Base-by-base conservation (phyloP, 2,113 vertebrate genomes). In the Cercocebus atys region DNA sequence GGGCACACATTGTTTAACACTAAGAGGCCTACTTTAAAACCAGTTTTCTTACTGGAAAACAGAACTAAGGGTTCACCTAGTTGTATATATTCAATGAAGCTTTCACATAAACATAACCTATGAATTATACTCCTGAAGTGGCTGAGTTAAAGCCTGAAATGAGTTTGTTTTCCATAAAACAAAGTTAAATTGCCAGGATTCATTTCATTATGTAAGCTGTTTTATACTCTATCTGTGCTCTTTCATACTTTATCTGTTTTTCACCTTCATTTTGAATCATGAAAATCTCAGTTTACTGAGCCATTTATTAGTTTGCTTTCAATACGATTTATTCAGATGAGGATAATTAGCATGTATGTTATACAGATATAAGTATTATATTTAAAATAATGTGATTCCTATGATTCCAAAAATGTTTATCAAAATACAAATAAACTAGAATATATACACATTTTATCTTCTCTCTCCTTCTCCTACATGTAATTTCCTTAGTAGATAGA, bases 301-400 rank as follows among this genome's bases (percentile, higher is more conserved):
- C 25, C 64, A 97, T 95, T 82, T 94, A 81, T 85, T 96, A 80
- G 30, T 95, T 97, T 97, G 95, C 88, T 88, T 96, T 90, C 87
- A 43, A 95, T 43, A 72, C 52, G 92, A 86, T 98, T 97, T 98
- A 97, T 94, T 94, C 94, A 98, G 68, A 93, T 70, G 92, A 84
- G 55, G 72, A 96, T 97, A 97, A 96, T 97, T 97, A 97, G 30
- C 38, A 12, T 52, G 91, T 43, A 66, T 50, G n/a, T 73, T 88
- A 4, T 40, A 73, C 43, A 10, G 96, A 96, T 70, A 16, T 23
- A 98, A 96, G 8, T 40, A 80, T 27, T 97, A 59, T 64, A 85
- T 90, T 97, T 96, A 97, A 91, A 13, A 88, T 93, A 90, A 9
- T 96, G 35, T 73, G 16, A 84, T 85, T 97, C 25, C 40, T 93